Evolutionary conservation across 1,140 invertebrate genomes (phyloP).

Genomic region (Bombus confusus): DNA sequence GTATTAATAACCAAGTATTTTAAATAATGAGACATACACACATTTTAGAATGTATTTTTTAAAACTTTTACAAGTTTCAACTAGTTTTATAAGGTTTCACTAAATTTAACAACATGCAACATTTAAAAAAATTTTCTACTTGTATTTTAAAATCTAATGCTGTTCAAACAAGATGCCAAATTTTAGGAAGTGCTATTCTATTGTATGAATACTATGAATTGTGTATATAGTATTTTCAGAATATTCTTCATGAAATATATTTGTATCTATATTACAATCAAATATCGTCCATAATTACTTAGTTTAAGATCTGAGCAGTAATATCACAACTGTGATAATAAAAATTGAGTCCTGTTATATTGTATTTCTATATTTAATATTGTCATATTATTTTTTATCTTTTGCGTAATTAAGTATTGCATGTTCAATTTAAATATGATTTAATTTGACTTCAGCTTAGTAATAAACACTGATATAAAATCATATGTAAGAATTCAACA

Average conservation of each 20-base stretch:
- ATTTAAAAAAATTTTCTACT: conserved; percentile 51
- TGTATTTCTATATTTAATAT: conserved; percentile 33
- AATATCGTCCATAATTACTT: conserved; percentile 31
- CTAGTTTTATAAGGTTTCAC: conserved; percentile 64
- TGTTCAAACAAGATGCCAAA: conserved; percentile 63
- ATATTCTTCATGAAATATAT: conserved; percentile 9
- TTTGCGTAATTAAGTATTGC: not conserved
- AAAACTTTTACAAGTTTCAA: conserved; percentile 9
- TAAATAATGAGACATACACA: conserved; percentile 22
- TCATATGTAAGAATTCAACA: not conserved
- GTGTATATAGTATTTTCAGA: conserved; percentile 45
- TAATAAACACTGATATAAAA: not conserved
- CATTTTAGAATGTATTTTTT: conserved; percentile 44
- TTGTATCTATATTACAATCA: conserved; percentile 42
- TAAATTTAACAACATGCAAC: conserved; percentile 52
- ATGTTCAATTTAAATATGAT: not conserved
- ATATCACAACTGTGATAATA: conserved; percentile 66
- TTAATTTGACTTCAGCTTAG: not conserved
- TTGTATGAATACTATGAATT: not conserved
- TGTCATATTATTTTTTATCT: not conserved
- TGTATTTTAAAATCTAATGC: conserved; percentile 58
- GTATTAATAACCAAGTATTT: conserved; percentile 49
- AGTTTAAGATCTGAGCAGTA: conserved; percentile 42
- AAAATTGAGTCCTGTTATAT: conserved; percentile 54
- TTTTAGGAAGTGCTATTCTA: conserved; percentile 38